Conservation (phyloP, 2,888 invertebrate species). For the Lomographa bimaculata region DNA sequence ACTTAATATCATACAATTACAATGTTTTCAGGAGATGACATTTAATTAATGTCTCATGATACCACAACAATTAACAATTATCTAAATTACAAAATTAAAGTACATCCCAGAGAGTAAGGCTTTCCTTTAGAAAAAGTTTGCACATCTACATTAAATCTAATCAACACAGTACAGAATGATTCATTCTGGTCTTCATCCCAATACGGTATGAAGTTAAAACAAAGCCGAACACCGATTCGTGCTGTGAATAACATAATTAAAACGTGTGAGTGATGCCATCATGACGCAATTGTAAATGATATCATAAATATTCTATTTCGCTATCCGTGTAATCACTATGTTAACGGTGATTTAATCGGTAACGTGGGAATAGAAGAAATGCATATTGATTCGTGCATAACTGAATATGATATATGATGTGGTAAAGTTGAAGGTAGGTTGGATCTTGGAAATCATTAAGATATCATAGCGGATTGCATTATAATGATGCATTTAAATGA, state of each 20-base stretch:
- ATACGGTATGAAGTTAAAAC: slow-evolving; percentile 1
- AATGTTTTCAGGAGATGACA: too few relatives aligned
- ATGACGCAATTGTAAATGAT: slow-evolving; percentile 28
- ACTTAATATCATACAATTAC: too few relatives aligned
- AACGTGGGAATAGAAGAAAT: slow-evolving; percentile 36
- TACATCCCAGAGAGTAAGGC: too few relatives aligned
- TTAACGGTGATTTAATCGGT: slow-evolving; percentile 36
- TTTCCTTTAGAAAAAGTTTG: too few relatives aligned
- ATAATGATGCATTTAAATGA: too few relatives aligned
- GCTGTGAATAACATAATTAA: slow-evolving; percentile 30
- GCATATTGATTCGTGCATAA: slow-evolving; percentile 29
- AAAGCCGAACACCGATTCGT: slow-evolving; percentile 13
- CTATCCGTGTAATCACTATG: slow-evolving; percentile 25
- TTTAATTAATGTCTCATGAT: too few relatives aligned
- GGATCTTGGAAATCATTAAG: too few relatives aligned
- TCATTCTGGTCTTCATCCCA: background rate
- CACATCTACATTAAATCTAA: too few relatives aligned
- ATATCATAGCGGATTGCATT: too few relatives aligned
- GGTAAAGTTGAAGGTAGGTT: slow-evolving; percentile 29
- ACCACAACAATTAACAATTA: too few relatives aligned
- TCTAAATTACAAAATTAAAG: too few relatives aligned
- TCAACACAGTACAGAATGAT: too few relatives aligned
- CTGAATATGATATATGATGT: slow-evolving; percentile 30
- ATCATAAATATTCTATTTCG: slow-evolving; percentile 26
- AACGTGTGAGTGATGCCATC: slow-evolving; percentile 16